Percentiles rank a stretch among this genome's conserved stretches.
Conservation (phyloP, 2,797 vertebrate genomes). For the Alectoris magna region DNA sequence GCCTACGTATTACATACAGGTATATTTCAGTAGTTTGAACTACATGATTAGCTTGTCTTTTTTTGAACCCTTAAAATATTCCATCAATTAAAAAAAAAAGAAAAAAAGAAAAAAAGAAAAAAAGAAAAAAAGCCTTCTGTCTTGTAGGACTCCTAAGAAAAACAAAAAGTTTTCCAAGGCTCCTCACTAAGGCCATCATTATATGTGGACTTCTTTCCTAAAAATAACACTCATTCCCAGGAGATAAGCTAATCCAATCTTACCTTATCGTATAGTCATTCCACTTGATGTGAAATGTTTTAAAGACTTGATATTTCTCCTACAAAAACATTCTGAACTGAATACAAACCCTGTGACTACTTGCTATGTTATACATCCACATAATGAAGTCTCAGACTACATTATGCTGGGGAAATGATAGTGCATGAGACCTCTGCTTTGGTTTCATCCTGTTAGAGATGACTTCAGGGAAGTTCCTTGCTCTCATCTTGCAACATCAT, state of each 20-base stretch:
- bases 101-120: neutral
- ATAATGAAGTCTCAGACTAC: neutral
- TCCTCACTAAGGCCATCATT: neutral
- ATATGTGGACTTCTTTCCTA: neutral
- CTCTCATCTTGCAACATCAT: neutral
- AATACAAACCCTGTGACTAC: neutral
- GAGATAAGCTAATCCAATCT: neutral
- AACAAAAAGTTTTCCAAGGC: neutral
- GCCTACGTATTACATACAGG: neutral
- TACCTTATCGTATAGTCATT: neutral
- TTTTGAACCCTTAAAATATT: neutral
- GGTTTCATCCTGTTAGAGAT: neutral
- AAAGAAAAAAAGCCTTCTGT: neutral
- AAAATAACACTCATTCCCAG: neutral
- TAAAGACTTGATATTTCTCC: neutral
- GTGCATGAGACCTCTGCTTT: rapidly evolving
- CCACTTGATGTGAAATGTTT: neutral
- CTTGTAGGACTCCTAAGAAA: neutral
- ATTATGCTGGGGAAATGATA: rapidly evolving
- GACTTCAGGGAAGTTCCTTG: neutral
- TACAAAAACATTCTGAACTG: neutral
- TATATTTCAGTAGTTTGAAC: neutral
- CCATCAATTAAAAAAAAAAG: neutral
- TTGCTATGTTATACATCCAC: neutral
- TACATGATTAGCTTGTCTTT: neutral